These are phyloP conservation scores for Nixonia krombeini DNA, from an alignment of 1,140 invertebrate species.

Conservation along the genomic window DNA sequence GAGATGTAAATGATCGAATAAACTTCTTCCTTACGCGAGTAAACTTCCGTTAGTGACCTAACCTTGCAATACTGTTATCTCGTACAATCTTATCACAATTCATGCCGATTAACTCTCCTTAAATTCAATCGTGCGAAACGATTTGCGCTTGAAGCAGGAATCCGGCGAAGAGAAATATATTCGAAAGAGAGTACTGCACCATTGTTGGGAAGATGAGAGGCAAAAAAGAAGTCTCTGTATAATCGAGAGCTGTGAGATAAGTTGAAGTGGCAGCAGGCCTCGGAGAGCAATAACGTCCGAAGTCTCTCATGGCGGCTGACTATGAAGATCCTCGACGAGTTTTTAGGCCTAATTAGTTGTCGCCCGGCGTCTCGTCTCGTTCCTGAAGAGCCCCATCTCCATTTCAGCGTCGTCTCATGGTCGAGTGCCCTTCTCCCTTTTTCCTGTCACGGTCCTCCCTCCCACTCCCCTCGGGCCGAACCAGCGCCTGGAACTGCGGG, in stretches of 20 bases:
- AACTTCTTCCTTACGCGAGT: too few relatives aligned
- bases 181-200: too few relatives aligned
- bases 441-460: conserved; percentile 13
- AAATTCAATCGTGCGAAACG: too few relatives aligned
- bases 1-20: too few relatives aligned
- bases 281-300: conserved; percentile 40
- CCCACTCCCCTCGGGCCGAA: neutral
- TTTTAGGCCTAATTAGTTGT: conserved; percentile 72
- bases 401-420: conserved; percentile 45
- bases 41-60: too few relatives aligned
- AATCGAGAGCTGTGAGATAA: conserved; percentile 4
- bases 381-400: conserved; percentile 50
- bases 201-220: neutral
- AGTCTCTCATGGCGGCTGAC: conserved; percentile 50
- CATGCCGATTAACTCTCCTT: too few relatives aligned
- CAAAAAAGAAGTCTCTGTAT: neutral
- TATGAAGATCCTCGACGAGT: conserved; percentile 59
- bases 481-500: too few relatives aligned
- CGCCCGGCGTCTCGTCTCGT: conserved; percentile 63
- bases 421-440: conserved; percentile 28
- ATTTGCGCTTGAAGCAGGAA: too few relatives aligned
- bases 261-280: conserved; percentile 51
- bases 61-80: too few relatives aligned
- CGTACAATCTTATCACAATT: too few relatives aligned
- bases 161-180: too few relatives aligned